phyloP scores from a whole-genome alignment of 2,888 invertebrate species.

The Leptodirus hochenwartii region DNA sequence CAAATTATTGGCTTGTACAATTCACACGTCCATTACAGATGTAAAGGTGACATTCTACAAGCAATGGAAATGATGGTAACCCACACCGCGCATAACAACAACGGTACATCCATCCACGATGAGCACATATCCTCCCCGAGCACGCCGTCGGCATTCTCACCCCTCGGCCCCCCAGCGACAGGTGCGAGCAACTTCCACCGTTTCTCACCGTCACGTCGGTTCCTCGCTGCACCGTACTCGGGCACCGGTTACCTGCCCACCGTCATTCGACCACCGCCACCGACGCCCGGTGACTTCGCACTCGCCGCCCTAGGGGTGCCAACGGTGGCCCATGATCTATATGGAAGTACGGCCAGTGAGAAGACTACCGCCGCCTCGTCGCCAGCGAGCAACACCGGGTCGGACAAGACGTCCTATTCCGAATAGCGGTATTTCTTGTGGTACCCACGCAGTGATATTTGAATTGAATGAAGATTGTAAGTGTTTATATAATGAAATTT shows the following conservation, averaged over 20 bases:
- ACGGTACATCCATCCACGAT: constrained; percentile 15
- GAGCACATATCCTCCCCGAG: no score
- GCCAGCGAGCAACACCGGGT: constrained; percentile 32
- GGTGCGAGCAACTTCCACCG: constrained; percentile 46
- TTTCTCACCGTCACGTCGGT: constrained; percentile 45
- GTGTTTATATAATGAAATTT: no score
- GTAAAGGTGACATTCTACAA: constrained; percentile 68
- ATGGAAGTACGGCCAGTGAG: constrained; percentile 21
- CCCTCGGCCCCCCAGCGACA: constrained; percentile 39
- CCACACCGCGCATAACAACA: constrained; percentile 8
- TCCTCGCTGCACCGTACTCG: constrained; percentile 64
- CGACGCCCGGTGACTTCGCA: no score
- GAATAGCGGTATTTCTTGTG: constrained; percentile 27
- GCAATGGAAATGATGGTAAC: constrained; percentile 79
- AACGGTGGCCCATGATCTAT: constrained; percentile 26
- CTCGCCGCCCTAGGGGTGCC: no score
- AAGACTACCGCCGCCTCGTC: constrained; percentile 29
- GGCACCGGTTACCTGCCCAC: constrained; percentile 71
- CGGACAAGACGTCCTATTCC: constrained; percentile 35
- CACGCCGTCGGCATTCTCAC: constrained; percentile 55
- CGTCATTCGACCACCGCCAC: constrained; percentile 39
- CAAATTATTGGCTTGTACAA: neutral
- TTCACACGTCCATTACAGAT: constrained; percentile 16
- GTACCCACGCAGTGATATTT: neutral
- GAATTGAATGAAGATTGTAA: constrained; percentile 1